Conservation (phyloP, 2,113 vertebrate species). For the Crotalus horridus region DNA sequence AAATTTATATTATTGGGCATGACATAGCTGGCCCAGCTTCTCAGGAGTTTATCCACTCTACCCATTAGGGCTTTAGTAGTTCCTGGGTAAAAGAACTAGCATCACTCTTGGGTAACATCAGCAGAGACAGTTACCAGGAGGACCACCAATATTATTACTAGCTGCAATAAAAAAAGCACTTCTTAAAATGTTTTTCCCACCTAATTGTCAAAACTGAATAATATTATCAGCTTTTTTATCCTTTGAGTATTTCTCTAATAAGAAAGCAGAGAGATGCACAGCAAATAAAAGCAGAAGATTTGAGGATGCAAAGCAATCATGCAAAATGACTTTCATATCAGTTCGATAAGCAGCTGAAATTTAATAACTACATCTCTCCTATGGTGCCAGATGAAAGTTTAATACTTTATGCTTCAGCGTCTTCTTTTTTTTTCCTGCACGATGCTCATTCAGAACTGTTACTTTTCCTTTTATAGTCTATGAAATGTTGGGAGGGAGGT, state of each 20-base stretch:
- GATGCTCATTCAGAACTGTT: slow-evolving; percentile 68
- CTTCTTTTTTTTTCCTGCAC: slow-evolving; percentile 58
- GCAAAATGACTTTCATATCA: slow-evolving; percentile 84
- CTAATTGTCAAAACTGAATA: slow-evolving; percentile 84
- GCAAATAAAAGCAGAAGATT: slow-evolving; percentile 81
- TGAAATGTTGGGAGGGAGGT: slow-evolving; percentile 34
- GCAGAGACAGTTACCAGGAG: slow-evolving; percentile 65
- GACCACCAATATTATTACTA: slow-evolving; percentile 69
- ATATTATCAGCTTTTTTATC: slow-evolving; percentile 82
- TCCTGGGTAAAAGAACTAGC: slow-evolving; percentile 62
- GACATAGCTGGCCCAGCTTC: slow-evolving; percentile 28
- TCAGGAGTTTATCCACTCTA: slow-evolving; percentile 54
- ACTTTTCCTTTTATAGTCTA: slow-evolving; percentile 66
- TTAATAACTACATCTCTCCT: slow-evolving; percentile 83
- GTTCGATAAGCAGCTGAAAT: slow-evolving; percentile 85
- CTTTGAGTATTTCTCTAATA: slow-evolving; percentile 85
- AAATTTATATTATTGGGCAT: slow-evolving; percentile 37
- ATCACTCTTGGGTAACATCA: slow-evolving; percentile 64
- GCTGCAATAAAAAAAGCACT: slow-evolving; percentile 76
- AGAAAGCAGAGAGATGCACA: slow-evolving; percentile 75
- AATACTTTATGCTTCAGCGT: slow-evolving; percentile 75
- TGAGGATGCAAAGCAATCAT: slow-evolving; percentile 79
- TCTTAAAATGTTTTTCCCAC: slow-evolving; percentile 72
- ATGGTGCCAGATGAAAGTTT: slow-evolving; percentile 77
- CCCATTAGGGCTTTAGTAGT: slow-evolving; percentile 54